These are phyloP conservation scores for Elephas maximus DNA, from an alignment of 2,113 vertebrate species.

Conservation along the genomic window DNA sequence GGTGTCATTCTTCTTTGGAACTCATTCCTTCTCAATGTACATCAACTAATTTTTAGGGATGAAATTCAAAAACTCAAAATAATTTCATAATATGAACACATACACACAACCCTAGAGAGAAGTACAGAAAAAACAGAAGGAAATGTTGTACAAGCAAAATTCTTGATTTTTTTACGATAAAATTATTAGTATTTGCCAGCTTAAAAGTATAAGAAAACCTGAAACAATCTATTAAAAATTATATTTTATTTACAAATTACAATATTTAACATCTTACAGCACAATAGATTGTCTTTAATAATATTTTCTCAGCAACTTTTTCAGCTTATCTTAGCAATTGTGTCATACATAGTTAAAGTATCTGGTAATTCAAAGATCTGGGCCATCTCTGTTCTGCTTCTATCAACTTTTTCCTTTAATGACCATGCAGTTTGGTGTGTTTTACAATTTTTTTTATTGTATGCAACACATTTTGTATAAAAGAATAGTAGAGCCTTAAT, in stretches of 20 bases:
- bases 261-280: background rate
- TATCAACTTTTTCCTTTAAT: slow-evolving; percentile 49
- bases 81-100: background rate
- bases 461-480: background rate
- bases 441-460: background rate
- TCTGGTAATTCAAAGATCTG: background rate
- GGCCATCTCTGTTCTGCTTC: background rate
- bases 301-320: background rate
- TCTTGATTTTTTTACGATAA: background rate
- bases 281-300: background rate
- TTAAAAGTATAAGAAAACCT: background rate
- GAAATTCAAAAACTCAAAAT: background rate
- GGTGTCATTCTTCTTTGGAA: background rate
- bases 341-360: background rate
- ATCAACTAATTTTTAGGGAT: background rate
- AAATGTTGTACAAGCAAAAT: background rate
- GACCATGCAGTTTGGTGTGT: background rate
- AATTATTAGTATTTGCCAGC: background rate
- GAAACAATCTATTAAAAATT: background rate
- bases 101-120: background rate
- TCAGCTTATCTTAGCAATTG: background rate
- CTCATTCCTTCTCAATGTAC: background rate
- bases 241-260: background rate
- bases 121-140: background rate
- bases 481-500: background rate